These are phyloP conservation scores for Drosophila paranaensis DNA, from an alignment of 2,888 invertebrate species.

Conservation along the genomic window DNA sequence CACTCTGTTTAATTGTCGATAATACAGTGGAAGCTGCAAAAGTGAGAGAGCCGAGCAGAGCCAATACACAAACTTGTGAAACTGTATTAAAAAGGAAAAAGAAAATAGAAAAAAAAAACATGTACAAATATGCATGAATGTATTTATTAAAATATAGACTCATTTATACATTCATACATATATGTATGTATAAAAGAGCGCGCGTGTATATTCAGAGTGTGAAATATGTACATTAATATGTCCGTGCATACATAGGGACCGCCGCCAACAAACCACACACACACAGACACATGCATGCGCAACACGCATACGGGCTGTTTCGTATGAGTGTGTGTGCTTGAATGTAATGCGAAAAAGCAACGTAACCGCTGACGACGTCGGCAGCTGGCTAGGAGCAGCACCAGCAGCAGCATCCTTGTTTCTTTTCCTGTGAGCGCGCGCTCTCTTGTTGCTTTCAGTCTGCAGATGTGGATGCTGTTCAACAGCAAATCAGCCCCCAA, in stretches of 20 bases:
- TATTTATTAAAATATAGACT: slow-evolving; percentile 36
- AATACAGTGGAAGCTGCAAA: slow-evolving; percentile 25
- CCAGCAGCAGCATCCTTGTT: slow-evolving; percentile 70
- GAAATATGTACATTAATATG: slow-evolving; percentile 57
- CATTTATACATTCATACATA: slow-evolving; percentile 5
- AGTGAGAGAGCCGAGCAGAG: slow-evolving; percentile 17
- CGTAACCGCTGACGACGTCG: slow-evolving; percentile 68
- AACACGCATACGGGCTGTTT: slow-evolving; percentile 17
- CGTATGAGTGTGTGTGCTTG: slow-evolving; percentile 22
- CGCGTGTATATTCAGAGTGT: slow-evolving; percentile 65
- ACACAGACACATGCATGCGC: slow-evolving; percentile 20
- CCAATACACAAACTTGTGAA: slow-evolving; percentile 38
- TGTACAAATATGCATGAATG: slow-evolving; percentile 36
- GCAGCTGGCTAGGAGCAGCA: slow-evolving; percentile 64
- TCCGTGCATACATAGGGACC: slow-evolving; percentile 46
- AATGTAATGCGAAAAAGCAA: slow-evolving; percentile 60
- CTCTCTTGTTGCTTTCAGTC: slow-evolving; percentile 43
- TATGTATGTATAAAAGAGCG: slow-evolving; percentile 25
- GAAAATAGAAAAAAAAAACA: slow-evolving; percentile 42
- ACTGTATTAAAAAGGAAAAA: slow-evolving; percentile 33
- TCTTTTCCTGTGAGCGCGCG: slow-evolving; percentile 60
- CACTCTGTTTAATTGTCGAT: slow-evolving; percentile 35
- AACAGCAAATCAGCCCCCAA: slow-evolving; percentile 26
- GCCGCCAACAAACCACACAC: slow-evolving; percentile 65
- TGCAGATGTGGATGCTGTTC: slow-evolving; percentile 71